These are phyloP conservation scores for Betta splendens DNA, from an alignment of 2,797 vertebrate species.

Conservation along the genomic window DNA sequence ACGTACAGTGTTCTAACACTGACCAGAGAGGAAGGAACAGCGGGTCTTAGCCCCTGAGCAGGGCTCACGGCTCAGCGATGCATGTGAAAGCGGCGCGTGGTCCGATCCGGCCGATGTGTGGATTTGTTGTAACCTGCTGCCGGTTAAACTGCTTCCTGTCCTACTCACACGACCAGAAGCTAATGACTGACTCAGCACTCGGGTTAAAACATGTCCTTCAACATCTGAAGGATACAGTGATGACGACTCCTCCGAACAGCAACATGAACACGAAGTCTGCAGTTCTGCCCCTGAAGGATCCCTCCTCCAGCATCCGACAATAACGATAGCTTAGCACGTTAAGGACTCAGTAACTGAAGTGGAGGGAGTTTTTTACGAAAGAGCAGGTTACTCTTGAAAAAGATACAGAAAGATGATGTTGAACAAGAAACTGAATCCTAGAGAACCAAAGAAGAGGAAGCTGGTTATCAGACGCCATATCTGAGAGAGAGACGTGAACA, in stretches of 20 bases:
- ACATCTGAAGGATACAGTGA: conserved; percentile 86
- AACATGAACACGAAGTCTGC: conserved; percentile 92
- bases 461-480: conserved; percentile 91
- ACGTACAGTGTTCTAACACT: background rate
- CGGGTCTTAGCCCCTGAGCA: too few relatives aligned
- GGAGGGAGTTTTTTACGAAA: background rate
- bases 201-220: too few relatives aligned
- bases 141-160: too few relatives aligned
- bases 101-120: too few relatives aligned
- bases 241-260: conserved; percentile 86
- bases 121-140: too few relatives aligned
- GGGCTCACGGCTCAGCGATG: too few relatives aligned
- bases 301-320: conserved; percentile 90
- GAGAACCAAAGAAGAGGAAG: conserved; percentile 92
- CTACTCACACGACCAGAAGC: too few relatives aligned
- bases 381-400: conserved; percentile 10
- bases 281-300: conserved; percentile 86
- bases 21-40: too few relatives aligned
- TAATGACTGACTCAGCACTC: too few relatives aligned
- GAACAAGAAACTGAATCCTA: conserved; percentile 93
- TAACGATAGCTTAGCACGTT: conserved; percentile 82
- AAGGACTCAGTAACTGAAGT: conserved; percentile 31
- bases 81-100: too few relatives aligned
- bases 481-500: conserved; percentile 54
- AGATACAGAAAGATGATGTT: conserved; percentile 90